Conservation (phyloP, 2,797 vertebrate genomes). For the Syngnathus acus region DNA sequence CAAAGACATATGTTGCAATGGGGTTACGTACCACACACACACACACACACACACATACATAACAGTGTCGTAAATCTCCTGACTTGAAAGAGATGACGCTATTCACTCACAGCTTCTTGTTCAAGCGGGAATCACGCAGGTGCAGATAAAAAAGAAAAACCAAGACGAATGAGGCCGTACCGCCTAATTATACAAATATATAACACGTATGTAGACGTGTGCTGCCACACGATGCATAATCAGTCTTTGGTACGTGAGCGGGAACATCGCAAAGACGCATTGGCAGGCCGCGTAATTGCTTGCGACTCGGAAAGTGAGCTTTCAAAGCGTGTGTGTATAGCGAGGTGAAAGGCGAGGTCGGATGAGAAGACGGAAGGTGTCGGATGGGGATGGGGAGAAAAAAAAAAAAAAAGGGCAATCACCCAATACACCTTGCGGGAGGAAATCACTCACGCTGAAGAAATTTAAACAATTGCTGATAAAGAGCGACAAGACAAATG, state of each 20-base stretch:
- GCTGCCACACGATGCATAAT: neutral
- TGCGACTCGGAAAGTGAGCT: neutral
- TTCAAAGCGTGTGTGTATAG: neutral
- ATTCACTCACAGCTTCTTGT: neutral
- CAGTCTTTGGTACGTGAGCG: neutral
- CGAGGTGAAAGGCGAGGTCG: neutral
- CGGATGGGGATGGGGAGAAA: neutral
- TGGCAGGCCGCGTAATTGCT: neutral
- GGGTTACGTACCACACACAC: too few relatives aligned
- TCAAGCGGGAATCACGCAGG: neutral
- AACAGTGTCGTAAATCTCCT: neutral
- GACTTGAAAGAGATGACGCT: too few relatives aligned
- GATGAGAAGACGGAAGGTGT: neutral
- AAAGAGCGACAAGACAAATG: conserved; percentile 9
- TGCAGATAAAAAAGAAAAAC: neutral
- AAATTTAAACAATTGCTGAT: conserved; percentile 9
- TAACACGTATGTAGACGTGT: neutral
- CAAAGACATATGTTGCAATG: neutral
- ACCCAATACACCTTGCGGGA: conserved; percentile 3
- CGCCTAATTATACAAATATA: conserved; percentile 1
- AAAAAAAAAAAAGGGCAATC: conserved; percentile 2
- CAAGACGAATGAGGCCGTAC: neutral
- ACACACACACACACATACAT: neutral
- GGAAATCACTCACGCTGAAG: conserved; percentile 12
- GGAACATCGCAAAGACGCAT: neutral